These are phyloP conservation scores for Drosophila arawakana DNA, from an alignment of 1,140 invertebrate species.

Conservation along the genomic window DNA sequence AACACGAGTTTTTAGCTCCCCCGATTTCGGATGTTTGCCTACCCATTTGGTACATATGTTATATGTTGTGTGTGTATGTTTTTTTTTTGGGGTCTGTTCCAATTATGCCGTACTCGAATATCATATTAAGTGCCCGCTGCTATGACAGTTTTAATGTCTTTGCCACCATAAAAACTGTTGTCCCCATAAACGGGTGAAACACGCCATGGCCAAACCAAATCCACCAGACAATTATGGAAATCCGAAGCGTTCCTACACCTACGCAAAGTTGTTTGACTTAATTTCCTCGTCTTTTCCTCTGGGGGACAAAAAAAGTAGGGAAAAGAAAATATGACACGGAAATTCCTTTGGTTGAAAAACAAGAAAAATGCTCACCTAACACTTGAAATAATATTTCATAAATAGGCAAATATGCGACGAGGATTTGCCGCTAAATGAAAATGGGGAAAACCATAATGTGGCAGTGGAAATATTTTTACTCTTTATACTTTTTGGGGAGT, in stretches of 20 bases:
- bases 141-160: conserved; percentile 81
- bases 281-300: conserved; percentile 11
- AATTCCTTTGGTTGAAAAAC: conserved; percentile 44
- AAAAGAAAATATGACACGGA: conserved; percentile 51
- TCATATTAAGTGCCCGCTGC: conserved; percentile 79
- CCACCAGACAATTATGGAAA: conserved; percentile 57
- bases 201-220: conserved; percentile 21
- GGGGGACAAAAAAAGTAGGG: neutral
- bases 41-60: conserved; percentile 51
- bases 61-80: neutral
- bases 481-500: neutral
- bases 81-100: conserved; percentile 55
- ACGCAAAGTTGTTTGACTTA: conserved; percentile 27
- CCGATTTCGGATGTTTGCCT: conserved; percentile 30
- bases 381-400: conserved; percentile 70
- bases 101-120: conserved; percentile 76
- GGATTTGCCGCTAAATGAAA: neutral
- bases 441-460: conserved; percentile 12
- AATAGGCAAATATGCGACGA: conserved; percentile 73
- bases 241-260: conserved; percentile 57
- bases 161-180: conserved; percentile 70
- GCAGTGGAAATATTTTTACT: neutral
- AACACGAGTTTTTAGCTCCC: conserved; percentile 31
- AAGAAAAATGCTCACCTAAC: conserved; percentile 49
- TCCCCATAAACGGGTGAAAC: conserved; percentile 47